Conservation (phyloP, 2,113 vertebrate genomes). For the Odocoileus virginianus region DNA sequence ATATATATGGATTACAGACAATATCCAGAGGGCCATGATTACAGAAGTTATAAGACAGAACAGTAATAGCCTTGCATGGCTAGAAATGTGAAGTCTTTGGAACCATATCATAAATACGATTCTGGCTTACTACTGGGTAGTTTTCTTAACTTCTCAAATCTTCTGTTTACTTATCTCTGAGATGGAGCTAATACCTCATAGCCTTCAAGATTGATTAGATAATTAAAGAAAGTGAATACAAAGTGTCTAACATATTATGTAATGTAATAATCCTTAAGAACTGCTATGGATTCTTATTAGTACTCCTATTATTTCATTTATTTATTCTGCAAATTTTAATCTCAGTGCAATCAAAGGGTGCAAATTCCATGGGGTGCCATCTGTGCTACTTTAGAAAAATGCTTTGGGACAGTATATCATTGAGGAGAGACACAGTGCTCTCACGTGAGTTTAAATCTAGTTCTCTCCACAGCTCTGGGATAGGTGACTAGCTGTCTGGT, state of each 20-base stretch:
- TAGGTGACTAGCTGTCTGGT: background rate
- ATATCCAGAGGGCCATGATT: background rate
- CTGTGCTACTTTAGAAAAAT: background rate
- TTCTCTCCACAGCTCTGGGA: background rate
- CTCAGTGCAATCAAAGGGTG: background rate
- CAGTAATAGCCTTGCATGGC: background rate
- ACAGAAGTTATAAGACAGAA: background rate
- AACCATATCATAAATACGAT: background rate
- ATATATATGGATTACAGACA: constrained; percentile 18
- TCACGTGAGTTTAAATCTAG: background rate
- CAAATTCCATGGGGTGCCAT: background rate
- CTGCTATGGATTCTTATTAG: background rate
- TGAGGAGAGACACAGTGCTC: background rate
- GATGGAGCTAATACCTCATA: background rate
- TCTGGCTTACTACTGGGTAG: background rate
- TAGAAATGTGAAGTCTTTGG: background rate
- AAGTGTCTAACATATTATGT: background rate
- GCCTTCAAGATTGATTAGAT: background rate
- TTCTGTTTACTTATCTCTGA: background rate
- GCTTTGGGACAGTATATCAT: background rate
- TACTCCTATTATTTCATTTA: background rate
- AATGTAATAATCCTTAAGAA: background rate
- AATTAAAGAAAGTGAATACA: background rate
- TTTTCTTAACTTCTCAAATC: background rate
- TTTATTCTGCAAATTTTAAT: background rate